phyloP scores from a whole-genome alignment of 2,888 invertebrate species.

The Protodeltote pygarga region DNA sequence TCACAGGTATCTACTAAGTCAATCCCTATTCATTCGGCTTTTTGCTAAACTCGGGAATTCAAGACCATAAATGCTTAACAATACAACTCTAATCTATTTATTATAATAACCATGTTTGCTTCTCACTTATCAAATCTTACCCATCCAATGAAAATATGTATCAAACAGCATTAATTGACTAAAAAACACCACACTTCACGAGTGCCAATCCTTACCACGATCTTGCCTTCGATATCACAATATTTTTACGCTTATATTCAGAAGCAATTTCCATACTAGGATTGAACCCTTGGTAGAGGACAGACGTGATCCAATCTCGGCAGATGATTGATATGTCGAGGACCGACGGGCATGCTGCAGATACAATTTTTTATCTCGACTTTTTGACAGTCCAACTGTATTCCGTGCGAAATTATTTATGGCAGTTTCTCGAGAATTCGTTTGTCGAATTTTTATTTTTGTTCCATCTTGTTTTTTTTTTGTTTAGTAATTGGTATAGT shows the following conservation, averaged over 20 bases:
- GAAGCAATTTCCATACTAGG: conserved; percentile 44
- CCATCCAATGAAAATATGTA: too few relatives aligned
- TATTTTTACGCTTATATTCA: conserved; percentile 33
- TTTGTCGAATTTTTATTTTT: conserved; percentile 3
- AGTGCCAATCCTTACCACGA: conserved; percentile 1
- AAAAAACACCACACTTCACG: neutral
- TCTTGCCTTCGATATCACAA: conserved; percentile 18
- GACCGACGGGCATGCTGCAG: conserved; percentile 51
- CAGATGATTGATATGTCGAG: conserved; percentile 69
- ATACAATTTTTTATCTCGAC: conserved; percentile 60
- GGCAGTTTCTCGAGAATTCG: conserved; percentile 15
- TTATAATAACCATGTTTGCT: too few relatives aligned
- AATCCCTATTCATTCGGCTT: too few relatives aligned
- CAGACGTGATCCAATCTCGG: conserved; percentile 70
- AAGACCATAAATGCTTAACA: too few relatives aligned
- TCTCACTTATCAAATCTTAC: too few relatives aligned
- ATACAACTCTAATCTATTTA: too few relatives aligned
- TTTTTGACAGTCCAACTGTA: conserved; percentile 62
- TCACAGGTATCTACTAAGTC: too few relatives aligned
- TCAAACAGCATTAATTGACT: conserved; percentile 1
- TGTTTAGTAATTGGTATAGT: neutral
- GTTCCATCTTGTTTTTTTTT: conserved; percentile 4
- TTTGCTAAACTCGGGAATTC: too few relatives aligned
- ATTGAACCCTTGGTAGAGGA: conserved; percentile 39
- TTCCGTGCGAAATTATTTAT: conserved; percentile 59